Percentiles rank a stretch among this genome's conserved stretches.
phyloP scores from a whole-genome alignment of 2,888 invertebrate species.

The Drosophila testacea region DNA sequence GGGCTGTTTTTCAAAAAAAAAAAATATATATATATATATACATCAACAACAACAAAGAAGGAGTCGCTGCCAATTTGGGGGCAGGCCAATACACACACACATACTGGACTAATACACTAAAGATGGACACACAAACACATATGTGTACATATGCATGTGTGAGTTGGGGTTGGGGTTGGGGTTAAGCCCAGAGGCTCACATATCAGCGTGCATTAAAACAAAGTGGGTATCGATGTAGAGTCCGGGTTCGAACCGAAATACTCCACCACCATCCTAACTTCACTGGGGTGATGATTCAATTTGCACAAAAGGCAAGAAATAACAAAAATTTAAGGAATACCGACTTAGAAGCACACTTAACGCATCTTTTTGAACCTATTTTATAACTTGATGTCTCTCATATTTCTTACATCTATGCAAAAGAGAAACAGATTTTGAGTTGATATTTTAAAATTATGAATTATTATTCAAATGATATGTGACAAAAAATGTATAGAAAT shows the following conservation, averaged over 20 bases:
- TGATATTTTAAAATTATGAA: too few species aligned
- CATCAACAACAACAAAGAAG: slow-evolving; percentile 1
- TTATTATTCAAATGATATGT: too few species aligned
- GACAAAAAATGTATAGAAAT: too few species aligned
- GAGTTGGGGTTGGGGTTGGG: slow-evolving; percentile 34
- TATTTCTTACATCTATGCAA: too few species aligned
- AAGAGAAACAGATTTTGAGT: too few species aligned
- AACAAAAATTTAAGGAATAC: slow-evolving; percentile 1
- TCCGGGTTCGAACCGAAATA: slow-evolving; percentile 41
- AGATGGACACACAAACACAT: slow-evolving; percentile 23
- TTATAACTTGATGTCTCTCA: neutral
- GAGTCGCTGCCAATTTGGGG: slow-evolving; percentile 47
- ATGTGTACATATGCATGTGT: slow-evolving; percentile 18
- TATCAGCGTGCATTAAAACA: slow-evolving; percentile 80
- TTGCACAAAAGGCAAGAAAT: slow-evolving; percentile 62
- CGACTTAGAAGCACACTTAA: slow-evolving; percentile 37
- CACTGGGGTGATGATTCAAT: slow-evolving; percentile 62
- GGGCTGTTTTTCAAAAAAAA: slow-evolving; percentile 37
- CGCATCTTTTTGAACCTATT: neutral
- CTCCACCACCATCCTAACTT: slow-evolving; percentile 2
- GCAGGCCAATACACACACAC: slow-evolving; percentile 39
- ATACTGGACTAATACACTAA: slow-evolving; percentile 47
- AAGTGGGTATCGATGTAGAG: slow-evolving; percentile 81
- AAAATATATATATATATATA: neutral
- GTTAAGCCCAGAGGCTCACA: slow-evolving; percentile 75